Evolutionary conservation across 2,888 invertebrate genomes (phyloP), one percentile per base, ranked within the genome.

Genomic region (Agapetus fuscipes): DNA sequence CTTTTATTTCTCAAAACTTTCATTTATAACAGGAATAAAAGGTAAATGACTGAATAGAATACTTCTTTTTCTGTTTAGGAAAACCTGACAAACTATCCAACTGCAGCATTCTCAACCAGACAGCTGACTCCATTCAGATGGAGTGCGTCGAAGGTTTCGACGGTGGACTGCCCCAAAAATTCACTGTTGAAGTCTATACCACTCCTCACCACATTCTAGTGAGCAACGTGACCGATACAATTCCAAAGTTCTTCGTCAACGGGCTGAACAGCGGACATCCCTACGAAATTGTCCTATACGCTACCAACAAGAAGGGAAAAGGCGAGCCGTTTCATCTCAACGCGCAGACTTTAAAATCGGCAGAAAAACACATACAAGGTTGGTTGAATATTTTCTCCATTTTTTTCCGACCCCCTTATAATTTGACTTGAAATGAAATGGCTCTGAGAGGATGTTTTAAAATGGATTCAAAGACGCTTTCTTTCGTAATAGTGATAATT

Each of bases 61-160:
- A 3, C 9, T 20, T 20, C 4, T 20, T 13, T 35, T 15, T 53
- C 50, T 32, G n/a, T n/a, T n/a, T 60, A 82, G 83, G 83, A 51
- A 80, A 80, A 54, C 84, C 84, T 37, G 83, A 84, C 59, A 64
- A 77, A 6, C 69, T 82, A 45, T 69, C 76, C 47, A 83, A 84
- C 60, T 85, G 84, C 61, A 76, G 79, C 37, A 72, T 83, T 49
- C 65, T 76, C 46, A 85, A 84, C 62, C 80, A 80, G 59, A 83
- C 83, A 17, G 74, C 77, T 40, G 78, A 79, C 49, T 76, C 81
- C 17, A 62, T 85, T 50, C 74, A 76, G 60, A 76, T 83, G 48
- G 80, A 81, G 58, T 85, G 84, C 59, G 60, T 72, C 15, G 80
- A 81, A 55, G 83, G 83, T 41, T 84, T 83, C 61, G 80, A 84